Percentiles rank a stretch among this genome's conserved stretches.
Evolutionary conservation across 2,113 vertebrate genomes (phyloP).

Genomic region (Dryoscopus gambensis): DNA sequence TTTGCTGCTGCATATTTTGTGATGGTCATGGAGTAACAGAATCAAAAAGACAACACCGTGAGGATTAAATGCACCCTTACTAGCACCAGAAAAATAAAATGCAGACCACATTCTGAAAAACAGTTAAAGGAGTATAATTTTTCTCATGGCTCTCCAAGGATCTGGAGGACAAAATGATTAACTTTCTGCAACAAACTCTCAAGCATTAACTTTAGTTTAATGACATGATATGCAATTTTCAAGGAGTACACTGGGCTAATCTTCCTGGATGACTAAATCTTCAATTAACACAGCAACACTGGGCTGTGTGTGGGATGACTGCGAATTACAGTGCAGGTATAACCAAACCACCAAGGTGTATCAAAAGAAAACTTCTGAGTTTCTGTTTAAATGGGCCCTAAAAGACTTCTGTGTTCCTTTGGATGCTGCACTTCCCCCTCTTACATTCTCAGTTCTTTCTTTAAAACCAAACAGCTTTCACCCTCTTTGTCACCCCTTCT

Average conservation of each 20-base stretch:
- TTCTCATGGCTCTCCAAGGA: not conserved
- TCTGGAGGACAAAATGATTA: not conserved
- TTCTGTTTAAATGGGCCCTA: not conserved
- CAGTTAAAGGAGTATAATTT: not conserved
- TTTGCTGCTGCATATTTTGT: not conserved
- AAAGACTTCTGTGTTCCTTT: not conserved
- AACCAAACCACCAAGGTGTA: not conserved
- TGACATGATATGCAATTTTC: not conserved
- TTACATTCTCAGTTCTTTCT: not conserved
- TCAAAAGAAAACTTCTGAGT: not conserved
- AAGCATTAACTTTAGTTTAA: constrained; percentile 20
- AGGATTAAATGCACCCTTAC: not conserved
- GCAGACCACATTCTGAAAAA: not conserved
- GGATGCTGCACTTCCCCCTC: not conserved
- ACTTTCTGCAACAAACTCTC: not conserved
- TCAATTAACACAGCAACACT: constrained; percentile 1
- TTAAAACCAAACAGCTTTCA: not conserved
- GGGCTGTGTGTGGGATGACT: not conserved
- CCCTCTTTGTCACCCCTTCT: not conserved
- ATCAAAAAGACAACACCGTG: not conserved
- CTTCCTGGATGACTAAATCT: not conserved
- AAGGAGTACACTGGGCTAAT: not conserved
- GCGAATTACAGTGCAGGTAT: not conserved
- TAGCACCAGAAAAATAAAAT: not conserved
- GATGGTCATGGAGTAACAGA: not conserved